Evolutionary conservation across 2,888 invertebrate species (phyloP).

Genomic region (Pomacea canaliculata): DNA sequence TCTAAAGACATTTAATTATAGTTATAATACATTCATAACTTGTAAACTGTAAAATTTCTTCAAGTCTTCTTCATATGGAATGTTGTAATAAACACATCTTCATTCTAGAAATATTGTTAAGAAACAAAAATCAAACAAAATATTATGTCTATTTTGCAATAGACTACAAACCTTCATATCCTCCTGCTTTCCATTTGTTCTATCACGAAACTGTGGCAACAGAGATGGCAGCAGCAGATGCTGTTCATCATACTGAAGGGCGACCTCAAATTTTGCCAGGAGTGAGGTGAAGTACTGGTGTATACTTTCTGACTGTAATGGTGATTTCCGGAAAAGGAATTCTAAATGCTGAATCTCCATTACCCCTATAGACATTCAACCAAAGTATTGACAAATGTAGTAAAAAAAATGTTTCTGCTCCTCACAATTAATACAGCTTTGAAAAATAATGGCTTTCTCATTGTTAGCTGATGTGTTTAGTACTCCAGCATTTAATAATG

Average conservation of each 20-base stretch:
- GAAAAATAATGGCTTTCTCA: background rate
- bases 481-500: no score
- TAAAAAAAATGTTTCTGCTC: background rate
- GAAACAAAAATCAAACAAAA: no score
- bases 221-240: conserved; percentile 92
- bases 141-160: background rate
- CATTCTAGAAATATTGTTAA: no score
- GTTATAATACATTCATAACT: no score
- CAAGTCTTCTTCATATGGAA: no score
- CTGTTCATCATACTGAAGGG: conserved; percentile 93
- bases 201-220: conserved; percentile 79
- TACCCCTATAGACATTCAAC: conserved; percentile 74
- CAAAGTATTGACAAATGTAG: background rate
- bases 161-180: conserved; percentile 9
- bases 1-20: no score
- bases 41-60: no score
- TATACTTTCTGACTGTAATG: conserved; percentile 75
- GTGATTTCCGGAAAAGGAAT: conserved; percentile 89
- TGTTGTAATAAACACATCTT: no score
- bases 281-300: conserved; percentile 89
- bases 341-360: conserved; percentile 95
- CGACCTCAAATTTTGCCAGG: conserved; percentile 96
- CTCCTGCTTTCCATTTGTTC: background rate
- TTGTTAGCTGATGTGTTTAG: no score
- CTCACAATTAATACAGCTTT: background rate